A percentile compares a stretch with the other conserved stretches of the same genome.
Evolutionary conservation across 2,113 vertebrate genomes (phyloP).

Genomic region (Myrmophylax atrothorax): DNA sequence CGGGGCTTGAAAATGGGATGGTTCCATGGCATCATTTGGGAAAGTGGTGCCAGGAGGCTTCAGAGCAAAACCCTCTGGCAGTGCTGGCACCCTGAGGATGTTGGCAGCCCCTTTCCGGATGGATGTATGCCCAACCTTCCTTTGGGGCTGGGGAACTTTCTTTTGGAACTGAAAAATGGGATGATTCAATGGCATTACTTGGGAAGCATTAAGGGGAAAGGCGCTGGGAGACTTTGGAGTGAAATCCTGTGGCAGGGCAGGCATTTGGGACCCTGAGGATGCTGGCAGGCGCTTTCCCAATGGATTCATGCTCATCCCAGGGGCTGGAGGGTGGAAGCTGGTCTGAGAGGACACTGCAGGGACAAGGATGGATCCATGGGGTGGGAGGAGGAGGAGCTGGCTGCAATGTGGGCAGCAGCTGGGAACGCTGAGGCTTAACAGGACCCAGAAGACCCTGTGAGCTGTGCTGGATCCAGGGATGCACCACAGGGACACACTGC

Average conservation of each 20-base stretch:
- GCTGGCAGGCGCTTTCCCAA: neutral
- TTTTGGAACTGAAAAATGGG: neutral
- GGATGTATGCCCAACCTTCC: neutral
- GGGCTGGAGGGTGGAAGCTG: neutral
- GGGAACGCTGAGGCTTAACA: neutral
- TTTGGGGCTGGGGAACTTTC: neutral
- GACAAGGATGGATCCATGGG: neutral
- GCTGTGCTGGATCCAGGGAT: neutral
- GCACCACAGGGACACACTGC: fast-evolving
- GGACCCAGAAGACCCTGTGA: neutral
- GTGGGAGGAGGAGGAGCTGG: neutral
- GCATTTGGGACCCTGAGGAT: fast-evolving
- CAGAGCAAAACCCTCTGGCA: neutral
- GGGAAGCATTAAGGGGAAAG: neutral
- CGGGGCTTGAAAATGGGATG: neutral
- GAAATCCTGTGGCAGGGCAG: neutral
- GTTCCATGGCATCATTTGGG: neutral
- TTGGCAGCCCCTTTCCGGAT: neutral
- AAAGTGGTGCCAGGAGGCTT: neutral
- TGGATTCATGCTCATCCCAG: fast-evolving
- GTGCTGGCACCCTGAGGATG: neutral
- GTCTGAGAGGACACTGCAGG: neutral
- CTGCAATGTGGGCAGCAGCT: constrained; percentile 17
- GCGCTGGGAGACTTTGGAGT: neutral
- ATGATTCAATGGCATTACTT: neutral